Evolutionary conservation across 2,797 vertebrate species (phyloP), one percentile per base, ranked within the genome.

Genomic region (Anguilla pacifica): DNA sequence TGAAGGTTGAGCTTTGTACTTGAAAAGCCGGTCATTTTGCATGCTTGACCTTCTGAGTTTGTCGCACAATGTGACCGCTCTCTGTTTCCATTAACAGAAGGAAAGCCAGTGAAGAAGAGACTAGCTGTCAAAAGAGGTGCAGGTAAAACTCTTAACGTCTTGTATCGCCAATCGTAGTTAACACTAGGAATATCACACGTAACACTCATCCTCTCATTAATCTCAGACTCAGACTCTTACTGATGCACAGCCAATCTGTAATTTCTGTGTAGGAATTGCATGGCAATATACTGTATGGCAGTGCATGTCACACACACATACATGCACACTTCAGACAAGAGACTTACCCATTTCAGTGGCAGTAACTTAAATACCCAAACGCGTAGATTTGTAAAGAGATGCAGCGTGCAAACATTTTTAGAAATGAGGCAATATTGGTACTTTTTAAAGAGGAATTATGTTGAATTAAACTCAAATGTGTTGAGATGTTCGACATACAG

Each of bases 71-170:
- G 49, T 43, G 39, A 86, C 61, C 72, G 79, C 0, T 77, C 64
- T 59, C 11, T 67, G 35, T 19, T 46, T 89, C 57, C 35, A 0
- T 28, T 81, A 72, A 31, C 88, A 93, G 92, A 88, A 46, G 92
- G 91, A 4, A 86, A 84, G 72, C 25, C 61, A 84, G 77, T 87
- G 85, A 91, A 86, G 85, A 91, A 86, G 59, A 88, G 84, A 84
- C 86, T 83, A 31, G 85, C 89, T 10, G 15, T 61, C 15, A 91
- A 61, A 88, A 85, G 61, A 84, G 49, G 84, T 17, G 87, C 86
- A 89, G 90, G 91, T 92, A 90, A 90, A 57, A 43, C 13, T 19
- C 15, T 17, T 19, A 77, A 39, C 64, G 81, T 25, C 64, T 59
- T 5, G 15, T 0, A 84, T 86, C 13, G 39, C 19, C 51, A 83